Percentiles rank a stretch among this genome's conserved stretches.
phyloP scores from a whole-genome alignment of 2,113 vertebrate genomes.

The Paedocypris sp. region DNA sequence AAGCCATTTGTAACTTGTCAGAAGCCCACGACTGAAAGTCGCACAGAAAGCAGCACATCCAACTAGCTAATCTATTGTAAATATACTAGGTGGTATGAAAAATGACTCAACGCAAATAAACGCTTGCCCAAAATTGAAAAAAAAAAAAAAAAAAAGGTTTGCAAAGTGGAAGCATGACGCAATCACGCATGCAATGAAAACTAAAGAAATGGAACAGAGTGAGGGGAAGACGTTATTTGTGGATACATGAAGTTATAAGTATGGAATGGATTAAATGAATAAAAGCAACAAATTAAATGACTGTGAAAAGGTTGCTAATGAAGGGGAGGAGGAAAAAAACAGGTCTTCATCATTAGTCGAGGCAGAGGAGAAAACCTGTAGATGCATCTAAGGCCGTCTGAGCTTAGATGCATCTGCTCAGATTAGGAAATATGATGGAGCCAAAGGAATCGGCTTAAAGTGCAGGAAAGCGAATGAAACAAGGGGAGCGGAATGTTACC shows the following conservation, averaged over 20 bases:
- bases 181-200: not conserved
- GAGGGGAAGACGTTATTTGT: not conserved
- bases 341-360: not conserved
- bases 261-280: not conserved
- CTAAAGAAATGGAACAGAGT: not conserved
- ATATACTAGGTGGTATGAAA: constrained; percentile 11
- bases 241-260: not conserved
- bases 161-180: not conserved
- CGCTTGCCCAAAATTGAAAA: not conserved
- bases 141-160: not conserved
- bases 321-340: not conserved
- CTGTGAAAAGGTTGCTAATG: no score
- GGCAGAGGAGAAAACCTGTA: not conserved
- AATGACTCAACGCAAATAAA: constrained; percentile 6
- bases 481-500: not conserved
- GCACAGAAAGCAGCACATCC: not conserved
- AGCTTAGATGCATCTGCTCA: not conserved
- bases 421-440: not conserved
- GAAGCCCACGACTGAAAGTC: not conserved
- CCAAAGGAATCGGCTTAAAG: not conserved
- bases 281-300: not conserved
- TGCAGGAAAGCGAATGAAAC: not conserved
- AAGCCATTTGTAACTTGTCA: constrained; percentile 14
- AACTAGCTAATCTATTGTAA: not conserved
- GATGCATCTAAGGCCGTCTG: not conserved